A percentile compares a stretch with the other conserved stretches of the same genome.
Conservation (phyloP, 2,888 invertebrate genomes). For the Dynastes maya region DNA sequence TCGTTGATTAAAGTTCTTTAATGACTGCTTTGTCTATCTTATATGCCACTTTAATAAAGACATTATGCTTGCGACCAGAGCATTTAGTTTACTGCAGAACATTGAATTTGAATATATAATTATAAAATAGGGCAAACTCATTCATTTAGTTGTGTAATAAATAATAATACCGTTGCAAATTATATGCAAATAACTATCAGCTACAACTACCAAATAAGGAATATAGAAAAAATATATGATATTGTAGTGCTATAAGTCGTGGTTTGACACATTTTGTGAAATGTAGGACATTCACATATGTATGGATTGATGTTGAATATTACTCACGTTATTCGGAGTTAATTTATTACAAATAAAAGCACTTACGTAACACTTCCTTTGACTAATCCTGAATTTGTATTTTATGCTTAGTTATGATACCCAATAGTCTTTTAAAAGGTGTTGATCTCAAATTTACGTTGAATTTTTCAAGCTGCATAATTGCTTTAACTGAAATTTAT, state of each 20-base stretch:
- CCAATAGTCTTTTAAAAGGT: too few species aligned
- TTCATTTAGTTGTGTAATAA: slow-evolving; percentile 13
- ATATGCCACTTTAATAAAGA: too few species aligned
- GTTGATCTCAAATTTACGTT: too few species aligned
- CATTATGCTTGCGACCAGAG: not conserved
- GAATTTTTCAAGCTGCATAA: too few species aligned
- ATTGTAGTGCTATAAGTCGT: slow-evolving; percentile 15
- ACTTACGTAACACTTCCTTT: slow-evolving; percentile 5
- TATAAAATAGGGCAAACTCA: not conserved
- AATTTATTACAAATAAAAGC: slow-evolving; percentile 5
- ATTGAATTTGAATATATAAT: slow-evolving; percentile 35
- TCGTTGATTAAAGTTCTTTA: too few species aligned
- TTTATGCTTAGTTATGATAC: too few species aligned
- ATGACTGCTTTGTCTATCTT: too few species aligned
- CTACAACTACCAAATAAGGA: slow-evolving; percentile 19
- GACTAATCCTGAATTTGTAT: not conserved
- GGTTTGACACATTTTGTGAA: slow-evolving; percentile 12
- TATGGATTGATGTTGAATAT: not conserved
- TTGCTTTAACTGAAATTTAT: too few species aligned
- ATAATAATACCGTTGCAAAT: slow-evolving; percentile 20
- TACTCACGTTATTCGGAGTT: slow-evolving; percentile 17
- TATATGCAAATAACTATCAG: slow-evolving; percentile 23
- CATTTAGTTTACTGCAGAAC: slow-evolving; percentile 14
- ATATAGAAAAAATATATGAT: not conserved
- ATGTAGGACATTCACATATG: slow-evolving; percentile 8